Percentiles rank a stretch among this genome's conserved stretches.
phyloP scores from a whole-genome alignment of 1,140 invertebrate genomes.

The Stegodyphus mimosarum region DNA sequence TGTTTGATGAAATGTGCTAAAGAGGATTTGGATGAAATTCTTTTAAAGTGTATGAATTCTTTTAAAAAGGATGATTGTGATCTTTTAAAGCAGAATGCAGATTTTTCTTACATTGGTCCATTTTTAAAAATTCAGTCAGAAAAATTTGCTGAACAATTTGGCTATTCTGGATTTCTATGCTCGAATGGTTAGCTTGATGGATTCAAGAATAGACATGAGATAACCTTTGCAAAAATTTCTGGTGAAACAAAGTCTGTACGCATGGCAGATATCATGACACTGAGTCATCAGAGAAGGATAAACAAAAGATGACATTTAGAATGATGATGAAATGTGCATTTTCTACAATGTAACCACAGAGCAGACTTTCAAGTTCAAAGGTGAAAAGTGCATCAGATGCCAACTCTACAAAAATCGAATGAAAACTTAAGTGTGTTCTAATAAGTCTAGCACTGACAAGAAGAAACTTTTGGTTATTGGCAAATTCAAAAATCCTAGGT shows the following conservation, averaged over 20 bases:
- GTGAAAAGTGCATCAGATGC: neutral
- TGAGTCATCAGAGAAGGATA: neutral
- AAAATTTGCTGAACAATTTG: neutral
- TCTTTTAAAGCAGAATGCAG: neutral
- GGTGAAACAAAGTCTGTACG: neutral
- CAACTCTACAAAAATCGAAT: neutral
- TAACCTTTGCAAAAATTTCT: neutral
- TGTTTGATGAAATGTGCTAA: too few relatives aligned
- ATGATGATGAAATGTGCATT: neutral
- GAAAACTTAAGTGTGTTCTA: neutral
- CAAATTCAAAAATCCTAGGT: constrained; percentile 6
- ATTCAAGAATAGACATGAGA: neutral
- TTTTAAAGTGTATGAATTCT: too few relatives aligned
- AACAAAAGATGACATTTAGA: neutral
- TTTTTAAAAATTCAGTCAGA: neutral
- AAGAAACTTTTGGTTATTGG: constrained; percentile 3
- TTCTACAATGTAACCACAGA: neutral
- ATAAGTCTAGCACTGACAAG: constrained; percentile 23
- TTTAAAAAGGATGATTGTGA: too few relatives aligned
- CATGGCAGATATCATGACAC: neutral
- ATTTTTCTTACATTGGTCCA: neutral
- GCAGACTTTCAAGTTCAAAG: neutral
- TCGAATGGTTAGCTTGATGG: neutral
- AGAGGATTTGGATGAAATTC: too few relatives aligned
- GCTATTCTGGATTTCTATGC: neutral